Conservation (phyloP, 2,888 invertebrate species). For the Cryptops parisi region DNA sequence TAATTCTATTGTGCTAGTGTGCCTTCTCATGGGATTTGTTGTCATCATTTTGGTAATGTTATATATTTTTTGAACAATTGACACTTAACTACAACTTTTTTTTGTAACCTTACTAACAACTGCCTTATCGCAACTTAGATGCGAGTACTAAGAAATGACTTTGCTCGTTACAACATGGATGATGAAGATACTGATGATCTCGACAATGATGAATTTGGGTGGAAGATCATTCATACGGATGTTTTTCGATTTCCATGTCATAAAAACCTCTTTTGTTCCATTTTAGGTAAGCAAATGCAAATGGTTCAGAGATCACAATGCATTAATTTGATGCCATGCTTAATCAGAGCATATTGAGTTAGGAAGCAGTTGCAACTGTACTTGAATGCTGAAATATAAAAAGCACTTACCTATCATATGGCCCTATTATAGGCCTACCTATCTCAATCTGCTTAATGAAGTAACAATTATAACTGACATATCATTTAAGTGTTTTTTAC, state of each 20-base stretch:
- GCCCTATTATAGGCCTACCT: too few relatives aligned
- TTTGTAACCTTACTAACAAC: too few relatives aligned
- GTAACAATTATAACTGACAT: too few relatives aligned
- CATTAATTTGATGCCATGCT: too few relatives aligned
- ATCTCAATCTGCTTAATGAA: too few relatives aligned
- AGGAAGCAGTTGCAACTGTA: too few relatives aligned
- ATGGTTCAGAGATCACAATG: too few relatives aligned
- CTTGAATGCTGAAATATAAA: too few relatives aligned
- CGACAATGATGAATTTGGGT: slow-evolving; percentile 38
- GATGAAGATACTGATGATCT: slow-evolving; percentile 30
- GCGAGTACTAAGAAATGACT: slow-evolving; percentile 36
- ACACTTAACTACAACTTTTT: neutral
- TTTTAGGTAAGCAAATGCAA: slow-evolving; percentile 30
- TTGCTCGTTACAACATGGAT: slow-evolving; percentile 36
- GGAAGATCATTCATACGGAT: slow-evolving; percentile 38
- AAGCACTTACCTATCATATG: too few relatives aligned
- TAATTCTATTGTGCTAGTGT: slow-evolving; percentile 38
- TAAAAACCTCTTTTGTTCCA: slow-evolving; percentile 36
- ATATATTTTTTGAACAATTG: neutral
- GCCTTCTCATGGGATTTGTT: slow-evolving; percentile 37
- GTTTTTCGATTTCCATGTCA: slow-evolving; percentile 35
- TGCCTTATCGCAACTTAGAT: too few relatives aligned
- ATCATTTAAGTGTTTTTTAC: too few relatives aligned
- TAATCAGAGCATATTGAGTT: too few relatives aligned
- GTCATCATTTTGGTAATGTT: slow-evolving; percentile 35